Evolutionary conservation across 2,797 vertebrate species (phyloP).

Genomic region (Sebastes oblongus): DNA sequence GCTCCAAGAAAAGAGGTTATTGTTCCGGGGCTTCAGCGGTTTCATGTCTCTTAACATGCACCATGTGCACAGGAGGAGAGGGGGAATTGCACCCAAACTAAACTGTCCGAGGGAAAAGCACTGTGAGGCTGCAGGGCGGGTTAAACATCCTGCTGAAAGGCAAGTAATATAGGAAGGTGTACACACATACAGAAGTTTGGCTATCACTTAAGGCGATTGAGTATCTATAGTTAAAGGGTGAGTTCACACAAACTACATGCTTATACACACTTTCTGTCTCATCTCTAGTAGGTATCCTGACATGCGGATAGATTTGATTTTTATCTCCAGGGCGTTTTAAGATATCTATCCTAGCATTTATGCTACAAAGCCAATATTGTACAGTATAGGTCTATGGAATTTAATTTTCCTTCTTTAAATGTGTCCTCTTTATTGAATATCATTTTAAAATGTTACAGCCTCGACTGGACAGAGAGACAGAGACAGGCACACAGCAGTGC

Average conservation of each 20-base stretch:
- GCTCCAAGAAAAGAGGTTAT: slow-evolving; percentile 58
- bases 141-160: slow-evolving; percentile 33
- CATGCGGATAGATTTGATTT: background rate
- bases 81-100: background rate
- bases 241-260: background rate
- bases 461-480: background rate
- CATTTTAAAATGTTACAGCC: background rate
- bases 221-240: background rate
- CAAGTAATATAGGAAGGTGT: background rate
- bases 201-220: background rate
- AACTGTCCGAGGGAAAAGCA: background rate
- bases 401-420: background rate
- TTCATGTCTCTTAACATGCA: slow-evolving; percentile 69
- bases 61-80: slow-evolving; percentile 53
- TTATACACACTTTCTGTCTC: background rate
- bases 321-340: background rate
- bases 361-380: background rate
- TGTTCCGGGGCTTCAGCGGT: slow-evolving; percentile 61
- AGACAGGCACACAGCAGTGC: too few relatives aligned
- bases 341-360: background rate
- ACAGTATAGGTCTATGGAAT: background rate
- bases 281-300: background rate
- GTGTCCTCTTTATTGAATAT: background rate
- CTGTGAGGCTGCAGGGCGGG: background rate
- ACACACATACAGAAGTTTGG: background rate